Percentiles rank a stretch among this genome's conserved stretches.
phyloP scores from a whole-genome alignment of 1,140 invertebrate genomes.

The Grapholita molesta region DNA sequence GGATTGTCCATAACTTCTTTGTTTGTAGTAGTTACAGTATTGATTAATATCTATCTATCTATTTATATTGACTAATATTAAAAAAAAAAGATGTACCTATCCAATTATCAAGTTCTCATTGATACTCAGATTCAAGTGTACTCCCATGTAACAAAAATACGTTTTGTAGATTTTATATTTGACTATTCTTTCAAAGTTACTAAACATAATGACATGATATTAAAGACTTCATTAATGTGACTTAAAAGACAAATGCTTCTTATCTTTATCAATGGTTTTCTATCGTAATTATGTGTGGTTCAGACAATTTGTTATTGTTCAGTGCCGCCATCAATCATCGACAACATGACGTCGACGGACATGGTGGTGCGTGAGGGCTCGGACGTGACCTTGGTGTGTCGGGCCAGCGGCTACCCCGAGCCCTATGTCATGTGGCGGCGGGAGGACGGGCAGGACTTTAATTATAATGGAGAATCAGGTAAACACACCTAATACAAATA shows the following conservation, averaged over 20 bases:
- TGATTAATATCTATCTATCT: too few species aligned
- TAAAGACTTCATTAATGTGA: background rate
- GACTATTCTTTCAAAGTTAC: background rate
- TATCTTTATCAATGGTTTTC: background rate
- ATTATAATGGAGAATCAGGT: conserved; percentile 88
- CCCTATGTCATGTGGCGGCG: conserved; percentile 92
- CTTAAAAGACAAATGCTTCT: background rate
- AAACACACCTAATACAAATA: conserved; percentile 30
- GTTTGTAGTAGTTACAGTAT: too few species aligned
- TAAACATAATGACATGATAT: background rate
- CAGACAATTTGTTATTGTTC: conserved; percentile 15
- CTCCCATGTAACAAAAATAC: too few species aligned
- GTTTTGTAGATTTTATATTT: too few species aligned
- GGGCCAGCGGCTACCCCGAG: conserved; percentile 88
- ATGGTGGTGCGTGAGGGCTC: conserved; percentile 90
- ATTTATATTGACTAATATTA: too few species aligned
- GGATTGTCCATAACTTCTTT: too few species aligned
- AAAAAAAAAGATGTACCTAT: too few species aligned
- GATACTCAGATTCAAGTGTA: too few species aligned
- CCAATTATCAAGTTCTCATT: too few species aligned
- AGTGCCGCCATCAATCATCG: conserved; percentile 72
- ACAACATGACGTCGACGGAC: conserved; percentile 88
- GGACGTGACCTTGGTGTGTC: conserved; percentile 89
- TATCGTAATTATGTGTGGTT: conserved; percentile 1
- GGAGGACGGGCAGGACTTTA: conserved; percentile 88